Base-by-base conservation (phyloP, 2,888 invertebrate species). In the Spilarctia lutea region DNA sequence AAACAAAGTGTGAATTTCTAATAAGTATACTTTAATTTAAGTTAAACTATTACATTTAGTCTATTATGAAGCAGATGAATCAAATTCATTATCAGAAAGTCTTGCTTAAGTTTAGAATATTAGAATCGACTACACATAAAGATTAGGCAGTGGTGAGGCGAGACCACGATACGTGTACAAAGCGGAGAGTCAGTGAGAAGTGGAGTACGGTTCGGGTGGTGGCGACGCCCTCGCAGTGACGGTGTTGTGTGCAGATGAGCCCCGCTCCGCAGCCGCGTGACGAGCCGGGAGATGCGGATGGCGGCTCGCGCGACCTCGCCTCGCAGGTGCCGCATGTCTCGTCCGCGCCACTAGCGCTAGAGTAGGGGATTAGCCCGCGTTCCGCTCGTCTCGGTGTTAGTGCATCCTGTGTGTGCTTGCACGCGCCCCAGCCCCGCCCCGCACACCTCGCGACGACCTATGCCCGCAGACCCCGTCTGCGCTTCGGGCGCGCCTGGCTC, bases 231-330 rank as follows among this genome's bases (percentile, higher is more conserved):
- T 91, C 90, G 93, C 92, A 93, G 94, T 93, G 93, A 92, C 92
- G 94, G 91, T 91, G 94, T 94, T 94, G 94, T 95, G 95, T 95
- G 94, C 95, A 95, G 95, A 95, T 95, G 95, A 95, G 93, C 90
- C 95, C 95, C 88, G 95, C 89, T 78, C 95, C 95, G 94, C 92
- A 92, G 94, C 94, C 95, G 89, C 92, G 94, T 86, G 91, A 90
- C 94, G 91, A 91, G 92, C 93, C 94, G 87, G 90, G 89, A 87
- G 94, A 92, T 88, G 89, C 93, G 86, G 94, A 92, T 87, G 89
- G 91, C 85, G 91, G 91, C 87, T 93, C 94, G 88, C 95, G 94
- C 89, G 95, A 94, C 94, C 92, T 94, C 93, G 90, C 91, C 92
- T 92, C 94, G 91, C 94, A 95, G 94, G 94, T 95, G 92, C 92